Evolutionary conservation across 2,113 vertebrate genomes (phyloP).

Genomic region (Pholis gunnellus): DNA sequence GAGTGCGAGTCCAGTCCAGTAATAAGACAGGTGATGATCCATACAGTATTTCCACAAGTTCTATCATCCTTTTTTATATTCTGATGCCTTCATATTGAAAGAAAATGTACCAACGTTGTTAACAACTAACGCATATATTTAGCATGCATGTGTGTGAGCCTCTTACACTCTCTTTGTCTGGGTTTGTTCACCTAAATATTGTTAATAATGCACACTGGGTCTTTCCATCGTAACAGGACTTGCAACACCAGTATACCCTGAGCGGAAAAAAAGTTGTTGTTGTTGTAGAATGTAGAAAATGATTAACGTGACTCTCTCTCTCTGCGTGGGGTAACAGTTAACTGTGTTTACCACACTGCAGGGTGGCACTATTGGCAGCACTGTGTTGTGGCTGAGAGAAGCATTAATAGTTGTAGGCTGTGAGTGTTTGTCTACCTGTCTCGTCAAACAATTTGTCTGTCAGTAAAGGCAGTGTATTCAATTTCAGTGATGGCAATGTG

Average conservation of each 20-base stretch:
- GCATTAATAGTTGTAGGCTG: conserved; percentile 12
- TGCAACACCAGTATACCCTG: not conserved
- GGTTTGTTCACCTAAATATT: not conserved
- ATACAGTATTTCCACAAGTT: not conserved
- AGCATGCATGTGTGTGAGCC: not conserved
- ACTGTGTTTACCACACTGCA: conserved; percentile 28
- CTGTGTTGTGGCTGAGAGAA: conserved; percentile 23
- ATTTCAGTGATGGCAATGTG: not conserved
- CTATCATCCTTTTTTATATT: not conserved
- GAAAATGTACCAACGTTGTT: not conserved
- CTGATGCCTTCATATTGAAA: not conserved
- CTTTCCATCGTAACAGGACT: not conserved
- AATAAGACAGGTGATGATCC: not conserved
- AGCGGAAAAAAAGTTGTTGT: not conserved
- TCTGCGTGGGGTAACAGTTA: conserved; percentile 59
- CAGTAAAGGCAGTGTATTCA: not conserved
- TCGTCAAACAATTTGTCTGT: not conserved
- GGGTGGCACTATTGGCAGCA: conserved; percentile 6
- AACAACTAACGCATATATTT: not conserved
- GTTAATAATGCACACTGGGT: too few species aligned
- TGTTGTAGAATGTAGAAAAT: conserved; percentile 56
- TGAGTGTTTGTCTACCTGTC: not conserved
- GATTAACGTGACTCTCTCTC: conserved; percentile 63
- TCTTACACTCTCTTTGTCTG: not conserved
- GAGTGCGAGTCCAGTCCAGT: not conserved